Evolutionary conservation across 2,888 invertebrate species (phyloP), one percentile per base, ranked within the genome.

Genomic region (Zygaena filipendulae): DNA sequence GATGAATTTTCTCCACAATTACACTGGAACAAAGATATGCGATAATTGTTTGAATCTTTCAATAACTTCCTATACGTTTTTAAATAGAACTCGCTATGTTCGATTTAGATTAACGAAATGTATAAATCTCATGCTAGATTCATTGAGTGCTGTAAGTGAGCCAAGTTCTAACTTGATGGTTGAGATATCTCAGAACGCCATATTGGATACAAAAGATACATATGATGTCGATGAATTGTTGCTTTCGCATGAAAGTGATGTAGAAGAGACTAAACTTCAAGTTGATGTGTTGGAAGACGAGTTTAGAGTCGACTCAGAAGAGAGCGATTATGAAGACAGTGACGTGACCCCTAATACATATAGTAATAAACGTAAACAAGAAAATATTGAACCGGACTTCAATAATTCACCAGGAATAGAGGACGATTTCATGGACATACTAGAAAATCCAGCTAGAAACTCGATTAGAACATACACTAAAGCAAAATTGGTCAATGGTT

Each of bases 211-310:
- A 2, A 36, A 43, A 24, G 46, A 54, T 26, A 35, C 43, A 21
- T 45, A 55, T 11, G 35, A 37, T 6, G 25, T 38, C 1, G 57
- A 66, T 27, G 53, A 59, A 10, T 39, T 36, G 1, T 23, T 47
- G n/a, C 25, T 50, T 1, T 6, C 47, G 3, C 43, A 53, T 11
- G 50, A 49, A 4, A 32, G 39, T 6, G 51, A 59, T 5, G 39
- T 48, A 2, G 56, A 60, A 29, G 70, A 68, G 27, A 36, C 37
- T 8, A 51, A 62, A 39, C 29, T 52, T 0, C 57, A 58, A 36
- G 40, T 68, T n/a, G 71, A 72, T 13, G 58, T 72, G 4, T 35
- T 79, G 28, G 77, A 79, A 55, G 77, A 77, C 24, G 75, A 77
- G 41, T 77, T 66, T 40, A 63, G 77, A 48, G 4, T 59, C 1